phyloP scores from a whole-genome alignment of 1,140 invertebrate genomes.

The Drosophila azteca region DNA sequence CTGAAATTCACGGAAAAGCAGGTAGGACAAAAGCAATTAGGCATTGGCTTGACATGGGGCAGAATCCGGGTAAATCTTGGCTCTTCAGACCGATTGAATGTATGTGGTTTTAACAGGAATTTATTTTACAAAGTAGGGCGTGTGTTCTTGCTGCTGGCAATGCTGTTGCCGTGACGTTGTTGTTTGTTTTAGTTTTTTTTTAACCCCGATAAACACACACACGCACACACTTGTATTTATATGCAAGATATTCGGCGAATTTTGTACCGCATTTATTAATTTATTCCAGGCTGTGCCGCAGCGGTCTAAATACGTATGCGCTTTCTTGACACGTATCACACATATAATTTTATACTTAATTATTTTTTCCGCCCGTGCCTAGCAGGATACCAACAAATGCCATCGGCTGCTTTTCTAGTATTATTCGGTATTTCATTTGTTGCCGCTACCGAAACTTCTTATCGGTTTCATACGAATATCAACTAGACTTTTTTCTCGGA shows the following conservation, averaged over 20 bases:
- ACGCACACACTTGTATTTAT: conserved; percentile 40
- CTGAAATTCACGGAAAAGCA: conserved; percentile 33
- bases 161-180: conserved; percentile 65
- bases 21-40: conserved; percentile 37
- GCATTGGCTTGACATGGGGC: not conserved
- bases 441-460: no score
- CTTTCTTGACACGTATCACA: not conserved
- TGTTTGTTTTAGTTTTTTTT: conserved; percentile 68
- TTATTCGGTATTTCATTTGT: no score
- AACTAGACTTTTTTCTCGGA: no score
- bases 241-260: conserved; percentile 32
- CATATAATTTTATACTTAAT: conserved; percentile 7
- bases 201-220: conserved; percentile 50
- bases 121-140: conserved; percentile 37
- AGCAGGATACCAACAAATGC: no score
- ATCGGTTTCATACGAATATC: no score
- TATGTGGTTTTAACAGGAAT: not conserved
- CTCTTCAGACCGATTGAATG: not conserved
- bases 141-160: conserved; percentile 68
- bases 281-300: not conserved
- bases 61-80: no score
- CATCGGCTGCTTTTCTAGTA: no score
- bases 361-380: no score
- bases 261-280: conserved; percentile 7
- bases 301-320: not conserved